Conservation (phyloP, 2,888 invertebrate species). For the Sabatieria punctata region DNA sequence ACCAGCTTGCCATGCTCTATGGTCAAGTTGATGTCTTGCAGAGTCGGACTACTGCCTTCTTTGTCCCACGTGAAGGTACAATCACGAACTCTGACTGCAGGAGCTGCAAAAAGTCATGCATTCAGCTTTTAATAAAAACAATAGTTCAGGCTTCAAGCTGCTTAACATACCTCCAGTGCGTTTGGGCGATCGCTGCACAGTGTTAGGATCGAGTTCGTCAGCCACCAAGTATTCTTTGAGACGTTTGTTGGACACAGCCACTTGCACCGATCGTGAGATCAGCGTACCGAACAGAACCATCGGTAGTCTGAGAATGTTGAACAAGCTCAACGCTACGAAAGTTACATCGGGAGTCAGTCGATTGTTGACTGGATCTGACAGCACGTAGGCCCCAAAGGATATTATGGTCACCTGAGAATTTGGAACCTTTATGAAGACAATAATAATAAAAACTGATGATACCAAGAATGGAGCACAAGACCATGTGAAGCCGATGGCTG, state of each 20-base stretch:
- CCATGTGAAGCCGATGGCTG: constrained; percentile 29
- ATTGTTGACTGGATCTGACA: constrained; percentile 43
- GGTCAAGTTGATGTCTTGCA: constrained; percentile 46
- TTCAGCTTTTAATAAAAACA: no score
- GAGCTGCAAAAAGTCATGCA: no score
- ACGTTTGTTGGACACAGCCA: neutral
- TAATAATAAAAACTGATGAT: no score
- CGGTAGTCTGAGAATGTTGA: constrained; percentile 75
- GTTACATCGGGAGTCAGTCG: constrained; percentile 59
- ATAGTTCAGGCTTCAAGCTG: no score
- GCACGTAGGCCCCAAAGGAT: constrained; percentile 64
- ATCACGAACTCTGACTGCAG: no score
- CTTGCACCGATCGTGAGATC: constrained; percentile 40
- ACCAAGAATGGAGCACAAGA: constrained; percentile 34
- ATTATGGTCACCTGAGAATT: constrained; percentile 61
- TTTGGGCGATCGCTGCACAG: no score
- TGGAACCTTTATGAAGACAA: no score
- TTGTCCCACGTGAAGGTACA: neutral
- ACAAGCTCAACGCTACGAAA: constrained; percentile 69
- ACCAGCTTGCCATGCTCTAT: constrained; percentile 51
- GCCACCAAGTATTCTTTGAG: neutral
- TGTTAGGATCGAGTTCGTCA: constrained; percentile 9
- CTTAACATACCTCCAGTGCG: no score
- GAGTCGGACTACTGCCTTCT: constrained; percentile 1
- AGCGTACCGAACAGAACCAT: constrained; percentile 88